A percentile compares a stretch with the other conserved stretches of the same genome.
Conservation (phyloP, 92 coral and sea anemone species). For the Paragorgia papillata region DNA sequence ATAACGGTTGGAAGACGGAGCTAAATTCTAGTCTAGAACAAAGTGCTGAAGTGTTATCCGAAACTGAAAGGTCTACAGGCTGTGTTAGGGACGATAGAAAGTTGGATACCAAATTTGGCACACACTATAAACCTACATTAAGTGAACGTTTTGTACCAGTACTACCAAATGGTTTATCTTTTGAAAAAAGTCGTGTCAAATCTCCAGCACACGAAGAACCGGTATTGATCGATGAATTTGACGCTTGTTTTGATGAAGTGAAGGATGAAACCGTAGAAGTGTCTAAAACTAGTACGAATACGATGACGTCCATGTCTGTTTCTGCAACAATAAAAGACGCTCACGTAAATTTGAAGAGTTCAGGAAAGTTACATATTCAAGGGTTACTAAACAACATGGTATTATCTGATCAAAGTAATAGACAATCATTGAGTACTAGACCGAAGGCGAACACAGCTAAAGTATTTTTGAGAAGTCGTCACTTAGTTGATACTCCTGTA, state of each 20-base stretch:
- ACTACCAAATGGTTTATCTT: neutral
- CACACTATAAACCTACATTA: neutral
- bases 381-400: neutral
- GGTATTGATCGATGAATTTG: conserved; percentile 67
- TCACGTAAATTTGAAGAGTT: neutral
- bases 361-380: neutral
- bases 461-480: conserved; percentile 37
- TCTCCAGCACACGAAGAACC: neutral
- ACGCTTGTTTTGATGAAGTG: conserved; percentile 59
- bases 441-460: conserved; percentile 5
- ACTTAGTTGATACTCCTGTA: neutral
- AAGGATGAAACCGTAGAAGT: neutral
- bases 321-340: neutral
- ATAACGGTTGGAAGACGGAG: too few relatives aligned
- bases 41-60: too few relatives aligned
- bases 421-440: neutral
- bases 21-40: too few relatives aligned
- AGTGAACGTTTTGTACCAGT: neutral
- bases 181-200: neutral
- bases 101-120: neutral
- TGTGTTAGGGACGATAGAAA: neutral
- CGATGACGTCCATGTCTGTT: neutral
- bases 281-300: neutral
- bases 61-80: neutral
- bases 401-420: neutral